Evolutionary conservation across 2,113 vertebrate species (phyloP), one percentile per base, ranked within the genome.

Genomic region (Redunca redunca): DNA sequence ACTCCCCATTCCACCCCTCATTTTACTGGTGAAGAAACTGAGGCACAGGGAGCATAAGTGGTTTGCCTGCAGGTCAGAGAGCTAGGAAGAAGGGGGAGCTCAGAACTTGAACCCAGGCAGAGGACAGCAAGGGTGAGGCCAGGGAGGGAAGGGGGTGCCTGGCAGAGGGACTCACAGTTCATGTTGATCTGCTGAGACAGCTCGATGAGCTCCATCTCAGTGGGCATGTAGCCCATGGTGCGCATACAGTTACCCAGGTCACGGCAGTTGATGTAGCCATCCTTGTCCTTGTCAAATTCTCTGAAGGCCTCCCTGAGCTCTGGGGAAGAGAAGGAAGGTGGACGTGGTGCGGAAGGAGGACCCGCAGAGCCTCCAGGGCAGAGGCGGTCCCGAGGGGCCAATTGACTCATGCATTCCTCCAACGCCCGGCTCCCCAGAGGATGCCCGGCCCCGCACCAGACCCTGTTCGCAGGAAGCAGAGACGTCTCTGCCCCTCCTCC

Each of bases 181-280:
- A 99, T 99, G 99, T 99, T 99, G 98, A 99, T 99, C 98, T 99
- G 99, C 99, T 99, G 99, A 93, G 99, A 99, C 36, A 99, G 99
- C 95, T 99, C 99, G 3, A 99, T 99, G 43, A 99, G 99, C 98
- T 99, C 99, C 99, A 99, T 99, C 98, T 99, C 99, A 0, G 99
- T 99, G 46, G 99, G 99, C 99, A 99, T 99, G 99, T 99, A 99
- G 74, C 99, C 99, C 99, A 99, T 99, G 28, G 99, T 99, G 30
- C 99, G 99, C 99, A 99, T 99, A 98, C 99, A 99, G 98, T 99
- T 99, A 12, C 99, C 99, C 98, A 99, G 98, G 98, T 99, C 99
- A 97, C 99, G 99, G 98, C 99, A 99, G 99, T 99, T 99, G 97
- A 99, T 99, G 89, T 99, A 99, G 50, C 99, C 99, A 16, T 99